phyloP scores from a whole-genome alignment of 2,888 invertebrate species.

The Falcaria lacertinaria region DNA sequence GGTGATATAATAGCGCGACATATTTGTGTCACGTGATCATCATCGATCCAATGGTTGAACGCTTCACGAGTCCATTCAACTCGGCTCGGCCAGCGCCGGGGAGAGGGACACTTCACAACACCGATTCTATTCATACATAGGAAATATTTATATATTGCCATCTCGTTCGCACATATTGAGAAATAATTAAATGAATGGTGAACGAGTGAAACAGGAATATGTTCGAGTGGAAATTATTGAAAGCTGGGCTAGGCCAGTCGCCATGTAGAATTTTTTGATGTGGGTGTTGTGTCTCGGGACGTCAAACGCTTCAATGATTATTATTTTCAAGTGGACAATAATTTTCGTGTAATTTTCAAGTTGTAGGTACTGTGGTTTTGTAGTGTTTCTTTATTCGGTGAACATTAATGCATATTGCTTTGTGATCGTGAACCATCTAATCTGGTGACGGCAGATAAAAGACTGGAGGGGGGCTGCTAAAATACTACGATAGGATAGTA shows the following conservation, averaged over 20 bases:
- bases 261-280: constrained; percentile 77
- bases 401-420: constrained; percentile 48
- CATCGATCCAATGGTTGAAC: constrained; percentile 79
- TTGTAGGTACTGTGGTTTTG: constrained; percentile 44
- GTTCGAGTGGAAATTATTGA: constrained; percentile 77
- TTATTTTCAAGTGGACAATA: constrained; percentile 72
- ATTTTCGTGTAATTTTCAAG: constrained; percentile 62
- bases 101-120: constrained; percentile 73
- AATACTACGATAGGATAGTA: constrained; percentile 79
- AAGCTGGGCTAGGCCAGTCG: constrained; percentile 71
- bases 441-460: constrained; percentile 67
- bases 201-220: constrained; percentile 72
- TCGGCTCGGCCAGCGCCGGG: constrained; percentile 61
- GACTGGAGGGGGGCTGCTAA: constrained; percentile 75
- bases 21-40: constrained; percentile 72
- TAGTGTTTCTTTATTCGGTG: constrained; percentile 44
- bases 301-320: constrained; percentile 77
- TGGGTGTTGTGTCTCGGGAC: constrained; percentile 75
- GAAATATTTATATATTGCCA: constrained; percentile 68
- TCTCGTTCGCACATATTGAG: constrained; percentile 68
- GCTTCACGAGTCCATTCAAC: constrained; percentile 80
- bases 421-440: constrained; percentile 56
- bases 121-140: constrained; percentile 76
- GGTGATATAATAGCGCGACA: constrained; percentile 40
- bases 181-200: constrained; percentile 76